Percentiles rank a stretch among this genome's conserved stretches.
These are phyloP conservation scores for Agelaius phoeniceus DNA, from an alignment of 2,113 vertebrate genomes.

Conservation along the genomic window DNA sequence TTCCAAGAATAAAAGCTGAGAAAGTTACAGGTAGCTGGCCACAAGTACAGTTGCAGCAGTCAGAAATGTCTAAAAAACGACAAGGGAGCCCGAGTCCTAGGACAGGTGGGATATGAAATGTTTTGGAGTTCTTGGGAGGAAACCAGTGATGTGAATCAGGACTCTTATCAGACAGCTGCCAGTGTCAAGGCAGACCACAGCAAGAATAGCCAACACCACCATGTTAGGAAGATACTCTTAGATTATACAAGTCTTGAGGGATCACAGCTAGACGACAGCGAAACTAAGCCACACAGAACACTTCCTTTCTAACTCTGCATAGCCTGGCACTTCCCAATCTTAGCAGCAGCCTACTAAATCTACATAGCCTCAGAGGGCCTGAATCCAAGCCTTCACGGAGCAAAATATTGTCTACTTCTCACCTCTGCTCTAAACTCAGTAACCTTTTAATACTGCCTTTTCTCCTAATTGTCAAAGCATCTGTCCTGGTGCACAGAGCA, in stretches of 20 bases:
- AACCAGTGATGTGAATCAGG: background rate
- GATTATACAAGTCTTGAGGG: background rate
- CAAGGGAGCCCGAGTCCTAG: background rate
- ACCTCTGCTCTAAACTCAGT: background rate
- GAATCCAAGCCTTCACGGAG: background rate
- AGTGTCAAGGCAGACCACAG: background rate
- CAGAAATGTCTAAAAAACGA: background rate
- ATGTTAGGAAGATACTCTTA: background rate
- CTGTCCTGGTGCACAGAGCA: background rate
- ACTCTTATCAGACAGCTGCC: background rate
- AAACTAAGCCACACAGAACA: background rate
- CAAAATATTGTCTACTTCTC: background rate
- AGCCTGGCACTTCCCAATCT: background rate
- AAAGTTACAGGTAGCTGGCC: background rate
- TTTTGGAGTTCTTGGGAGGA: background rate
- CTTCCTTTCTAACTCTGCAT: background rate
- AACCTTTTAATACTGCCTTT: background rate
- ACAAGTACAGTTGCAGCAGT: background rate
- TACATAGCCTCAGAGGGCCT: background rate
- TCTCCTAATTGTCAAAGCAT: background rate
- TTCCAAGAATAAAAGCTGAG: background rate
- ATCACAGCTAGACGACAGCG: rapidly evolving
- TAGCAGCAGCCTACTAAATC: background rate
- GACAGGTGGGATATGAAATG: background rate
- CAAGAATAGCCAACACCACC: background rate